These are phyloP conservation scores for Latheticus oryzae DNA, from an alignment of 2,888 invertebrate species.

Conservation along the genomic window DNA sequence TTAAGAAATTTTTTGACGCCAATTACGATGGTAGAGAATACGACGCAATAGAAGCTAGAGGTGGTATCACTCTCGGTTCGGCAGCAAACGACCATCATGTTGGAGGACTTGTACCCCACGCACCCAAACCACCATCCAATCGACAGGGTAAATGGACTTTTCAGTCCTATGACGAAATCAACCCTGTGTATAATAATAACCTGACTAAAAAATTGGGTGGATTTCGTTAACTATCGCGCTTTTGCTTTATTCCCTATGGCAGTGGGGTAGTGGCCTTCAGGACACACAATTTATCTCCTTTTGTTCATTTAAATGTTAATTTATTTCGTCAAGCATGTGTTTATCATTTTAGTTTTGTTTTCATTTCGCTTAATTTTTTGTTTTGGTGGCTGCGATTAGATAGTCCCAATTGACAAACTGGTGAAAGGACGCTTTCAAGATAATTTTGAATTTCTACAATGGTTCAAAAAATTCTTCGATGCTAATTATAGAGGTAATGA, in stretches of 20 bases:
- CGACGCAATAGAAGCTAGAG: constrained; percentile 90
- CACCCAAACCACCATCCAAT: constrained; percentile 50
- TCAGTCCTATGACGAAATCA: constrained; percentile 17
- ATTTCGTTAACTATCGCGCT: constrained; percentile 22
- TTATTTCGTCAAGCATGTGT: constrained; percentile 31
- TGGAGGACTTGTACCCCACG: constrained; percentile 54
- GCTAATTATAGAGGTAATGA: constrained; percentile 96
- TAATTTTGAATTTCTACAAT: constrained; percentile 99
- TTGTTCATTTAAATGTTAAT: constrained; percentile 28
- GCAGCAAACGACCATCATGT: constrained; percentile 65
- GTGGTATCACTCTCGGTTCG: constrained; percentile 83
- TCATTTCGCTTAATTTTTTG: constrained; percentile 53
- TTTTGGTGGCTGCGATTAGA: constrained; percentile 71
- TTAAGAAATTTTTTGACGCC: constrained; percentile 99
- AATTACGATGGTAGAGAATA: constrained; percentile 99
- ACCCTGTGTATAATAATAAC: constrained; percentile 17
- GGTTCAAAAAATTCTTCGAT: constrained; percentile 99
- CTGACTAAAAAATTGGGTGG: constrained; percentile 13
- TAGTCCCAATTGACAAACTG: constrained; percentile 92
- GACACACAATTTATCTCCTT: constrained; percentile 12
- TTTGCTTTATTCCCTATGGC: constrained; percentile 17
- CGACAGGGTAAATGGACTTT: constrained; percentile 49
- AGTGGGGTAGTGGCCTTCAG: constrained; percentile 2
- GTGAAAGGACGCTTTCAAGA: constrained; percentile 99
- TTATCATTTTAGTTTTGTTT: constrained; percentile 39